phyloP scores from a whole-genome alignment of 1,140 invertebrate species.

The Acromyrmex heyeri region DNA sequence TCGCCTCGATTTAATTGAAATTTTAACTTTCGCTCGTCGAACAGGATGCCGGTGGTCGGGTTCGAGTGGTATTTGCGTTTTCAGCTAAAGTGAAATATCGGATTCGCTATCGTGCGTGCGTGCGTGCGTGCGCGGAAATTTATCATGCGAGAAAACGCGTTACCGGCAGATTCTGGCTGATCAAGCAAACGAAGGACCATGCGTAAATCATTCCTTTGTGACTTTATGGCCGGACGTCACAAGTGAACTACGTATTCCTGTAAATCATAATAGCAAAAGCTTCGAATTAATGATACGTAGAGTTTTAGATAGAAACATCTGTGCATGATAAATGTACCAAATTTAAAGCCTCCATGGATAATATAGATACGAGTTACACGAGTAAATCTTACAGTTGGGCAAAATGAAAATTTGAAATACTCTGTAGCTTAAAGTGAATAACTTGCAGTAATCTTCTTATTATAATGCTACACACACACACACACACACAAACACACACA shows the following conservation, averaged over 20 bases:
- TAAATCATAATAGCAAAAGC: constrained; percentile 29
- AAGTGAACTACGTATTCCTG: constrained; percentile 16
- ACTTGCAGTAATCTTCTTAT: constrained; percentile 16
- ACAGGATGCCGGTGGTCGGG: not conserved
- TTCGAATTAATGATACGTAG: constrained; percentile 11
- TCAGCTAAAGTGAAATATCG: constrained; percentile 52
- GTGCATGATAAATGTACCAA: not conserved
- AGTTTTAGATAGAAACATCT: not conserved
- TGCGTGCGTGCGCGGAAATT: constrained; percentile 5
- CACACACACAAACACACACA: too few species aligned
- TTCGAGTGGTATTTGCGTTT: constrained; percentile 36
- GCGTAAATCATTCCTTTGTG: constrained; percentile 53
- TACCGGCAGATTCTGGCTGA: constrained; percentile 54
- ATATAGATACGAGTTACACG: constrained; percentile 5
- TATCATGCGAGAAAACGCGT: constrained; percentile 59
- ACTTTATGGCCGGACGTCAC: constrained; percentile 37
- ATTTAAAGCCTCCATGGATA: constrained; percentile 11
- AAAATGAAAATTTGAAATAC: constrained; percentile 9
- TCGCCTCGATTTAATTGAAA: constrained; percentile 48
- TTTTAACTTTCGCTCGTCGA: constrained; percentile 40
- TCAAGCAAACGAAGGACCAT: constrained; percentile 48
- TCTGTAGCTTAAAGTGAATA: constrained; percentile 6
- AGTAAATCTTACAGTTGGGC: constrained; percentile 5
- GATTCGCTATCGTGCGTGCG: constrained; percentile 6
- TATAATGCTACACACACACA: not conserved